A percentile compares a stretch with the other conserved stretches of the same genome.
phyloP scores from a whole-genome alignment of 2,113 vertebrate genomes.

The Alosa alosa region DNA sequence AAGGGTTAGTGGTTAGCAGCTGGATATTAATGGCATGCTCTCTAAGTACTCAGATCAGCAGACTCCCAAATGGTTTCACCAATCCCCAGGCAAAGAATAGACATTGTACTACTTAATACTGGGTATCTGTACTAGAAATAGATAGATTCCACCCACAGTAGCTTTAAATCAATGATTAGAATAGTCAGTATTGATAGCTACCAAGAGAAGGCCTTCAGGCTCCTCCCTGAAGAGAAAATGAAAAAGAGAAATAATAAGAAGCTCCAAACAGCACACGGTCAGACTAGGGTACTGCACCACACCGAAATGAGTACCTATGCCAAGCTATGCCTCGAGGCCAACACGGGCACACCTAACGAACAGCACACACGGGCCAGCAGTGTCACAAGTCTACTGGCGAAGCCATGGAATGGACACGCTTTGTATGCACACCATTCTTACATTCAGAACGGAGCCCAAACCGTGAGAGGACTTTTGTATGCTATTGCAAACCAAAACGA shows the following conservation, averaged over 20 bases:
- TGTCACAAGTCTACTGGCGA: conserved; percentile 62
- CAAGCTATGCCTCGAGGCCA: conserved; percentile 39
- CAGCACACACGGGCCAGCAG: conserved; percentile 46
- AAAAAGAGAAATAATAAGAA: neutral
- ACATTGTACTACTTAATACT: neutral
- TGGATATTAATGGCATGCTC: neutral
- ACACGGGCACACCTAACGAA: conserved; percentile 1
- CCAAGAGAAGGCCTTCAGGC: neutral
- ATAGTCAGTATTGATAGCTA: neutral
- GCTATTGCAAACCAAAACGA: conserved; percentile 86
- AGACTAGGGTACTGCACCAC: neutral
- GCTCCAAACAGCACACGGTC: neutral
- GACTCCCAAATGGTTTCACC: neutral
- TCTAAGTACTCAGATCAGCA: neutral
- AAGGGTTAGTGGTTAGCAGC: neutral
- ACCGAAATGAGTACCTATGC: conserved; percentile 25
- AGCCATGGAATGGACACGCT: conserved; percentile 77
- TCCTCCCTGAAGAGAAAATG: neutral
- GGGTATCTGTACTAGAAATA: neutral
- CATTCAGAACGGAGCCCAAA: conserved; percentile 83
- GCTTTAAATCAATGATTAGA: neutral
- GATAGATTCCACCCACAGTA: neutral
- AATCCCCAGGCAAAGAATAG: neutral
- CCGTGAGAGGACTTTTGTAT: conserved; percentile 82
- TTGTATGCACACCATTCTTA: conserved; percentile 80